Evolutionary conservation across 1,140 invertebrate species (phyloP).

Genomic region (Drosophila lowei): DNA sequence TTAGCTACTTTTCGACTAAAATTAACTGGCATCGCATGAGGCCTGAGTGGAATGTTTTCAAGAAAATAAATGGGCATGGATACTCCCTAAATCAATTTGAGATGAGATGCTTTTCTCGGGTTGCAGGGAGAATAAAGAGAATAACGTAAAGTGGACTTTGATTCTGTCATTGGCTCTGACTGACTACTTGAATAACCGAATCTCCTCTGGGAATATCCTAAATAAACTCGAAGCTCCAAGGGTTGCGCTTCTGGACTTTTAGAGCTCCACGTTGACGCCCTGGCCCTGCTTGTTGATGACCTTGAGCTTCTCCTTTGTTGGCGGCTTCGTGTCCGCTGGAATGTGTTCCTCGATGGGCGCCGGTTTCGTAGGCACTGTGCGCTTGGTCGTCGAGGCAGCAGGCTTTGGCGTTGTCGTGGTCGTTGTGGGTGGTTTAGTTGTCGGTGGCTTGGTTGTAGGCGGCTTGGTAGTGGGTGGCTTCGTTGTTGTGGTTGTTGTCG

Average conservation of each 20-base stretch:
- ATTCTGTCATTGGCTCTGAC: neutral
- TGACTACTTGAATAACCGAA: constrained; percentile 31
- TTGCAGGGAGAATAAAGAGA: neutral
- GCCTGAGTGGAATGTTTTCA: constrained; percentile 22
- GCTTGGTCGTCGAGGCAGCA: constrained; percentile 59
- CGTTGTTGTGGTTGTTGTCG: constrained; percentile 74
- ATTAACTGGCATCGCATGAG: constrained; percentile 14
- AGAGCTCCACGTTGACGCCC: constrained; percentile 82
- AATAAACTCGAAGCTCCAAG: neutral
- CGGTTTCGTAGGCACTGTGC: constrained; percentile 72
- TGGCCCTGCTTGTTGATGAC: constrained; percentile 85
- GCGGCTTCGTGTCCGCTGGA: constrained; percentile 84
- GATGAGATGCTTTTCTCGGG: constrained; percentile 10
- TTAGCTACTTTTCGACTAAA: constrained; percentile 53
- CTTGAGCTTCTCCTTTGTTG: constrained; percentile 84
- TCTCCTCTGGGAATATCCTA: constrained; percentile 32
- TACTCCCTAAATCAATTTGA: constrained; percentile 20
- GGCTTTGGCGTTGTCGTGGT: constrained; percentile 58
- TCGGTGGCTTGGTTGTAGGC: constrained; percentile 43
- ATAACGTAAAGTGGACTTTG: constrained; percentile 2
- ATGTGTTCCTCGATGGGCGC: constrained; percentile 85
- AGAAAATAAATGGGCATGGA: constrained; percentile 4
- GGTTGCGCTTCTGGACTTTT: constrained; percentile 31
- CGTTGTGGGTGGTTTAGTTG: constrained; percentile 50
- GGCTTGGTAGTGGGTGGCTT: constrained; percentile 52